phyloP scores from a whole-genome alignment of 2,797 vertebrate genomes.

The Characodon lateralis region DNA sequence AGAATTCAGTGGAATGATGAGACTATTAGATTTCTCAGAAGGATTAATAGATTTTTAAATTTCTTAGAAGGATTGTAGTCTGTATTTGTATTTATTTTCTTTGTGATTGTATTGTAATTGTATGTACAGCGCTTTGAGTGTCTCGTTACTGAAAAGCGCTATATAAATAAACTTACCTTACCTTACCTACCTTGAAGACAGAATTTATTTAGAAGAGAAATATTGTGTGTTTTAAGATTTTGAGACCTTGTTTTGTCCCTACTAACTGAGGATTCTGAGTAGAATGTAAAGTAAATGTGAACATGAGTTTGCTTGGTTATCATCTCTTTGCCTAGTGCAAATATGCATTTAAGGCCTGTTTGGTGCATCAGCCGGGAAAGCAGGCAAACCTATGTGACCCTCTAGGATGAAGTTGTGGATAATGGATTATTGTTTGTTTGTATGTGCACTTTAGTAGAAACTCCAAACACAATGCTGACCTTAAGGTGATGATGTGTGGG shows the following conservation, averaged over 20 bases:
- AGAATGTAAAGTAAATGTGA: neutral
- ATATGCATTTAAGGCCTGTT: neutral
- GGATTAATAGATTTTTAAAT: no score
- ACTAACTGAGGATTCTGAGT: neutral
- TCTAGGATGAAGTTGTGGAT: neutral
- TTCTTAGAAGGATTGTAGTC: no score
- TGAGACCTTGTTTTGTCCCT: neutral
- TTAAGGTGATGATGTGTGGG: neutral
- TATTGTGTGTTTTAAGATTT: neutral
- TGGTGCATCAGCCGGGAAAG: constrained; percentile 1
- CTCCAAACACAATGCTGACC: neutral
- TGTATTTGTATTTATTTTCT: no score
- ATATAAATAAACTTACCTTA: no score
- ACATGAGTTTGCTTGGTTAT: neutral
- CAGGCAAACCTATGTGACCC: neutral
- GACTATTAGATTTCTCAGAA: no score
- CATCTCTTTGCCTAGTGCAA: neutral
- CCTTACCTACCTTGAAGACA: no score
- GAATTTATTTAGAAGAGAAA: no score
- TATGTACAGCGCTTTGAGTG: no score
- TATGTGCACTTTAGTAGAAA: neutral
- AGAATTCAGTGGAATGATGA: no score
- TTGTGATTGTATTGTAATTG: no score
- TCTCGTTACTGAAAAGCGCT: no score
- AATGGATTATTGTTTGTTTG: neutral